Percentiles rank a stretch among this genome's conserved stretches.
Evolutionary conservation across 2,888 invertebrate species (phyloP).

Genomic region (Himalopsyche japonica): DNA sequence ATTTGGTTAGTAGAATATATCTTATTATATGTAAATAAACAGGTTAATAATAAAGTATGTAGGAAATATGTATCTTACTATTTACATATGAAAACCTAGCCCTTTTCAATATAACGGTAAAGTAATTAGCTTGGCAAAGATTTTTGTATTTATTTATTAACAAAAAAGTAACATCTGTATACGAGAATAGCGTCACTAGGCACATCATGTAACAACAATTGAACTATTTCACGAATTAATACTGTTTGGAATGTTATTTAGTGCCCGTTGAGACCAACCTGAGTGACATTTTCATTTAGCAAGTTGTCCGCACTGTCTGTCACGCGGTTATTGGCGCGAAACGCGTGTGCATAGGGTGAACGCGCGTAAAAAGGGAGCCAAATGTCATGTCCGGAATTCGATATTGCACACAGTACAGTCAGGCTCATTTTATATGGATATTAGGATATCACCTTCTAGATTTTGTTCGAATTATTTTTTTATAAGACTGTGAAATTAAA

Average conservation of each 20-base stretch:
- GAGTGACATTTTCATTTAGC: conserved; percentile 57
- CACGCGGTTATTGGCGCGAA: conserved; percentile 48
- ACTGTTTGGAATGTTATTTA: not conserved
- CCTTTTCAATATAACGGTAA: too few relatives aligned
- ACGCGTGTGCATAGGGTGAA: conserved; percentile 5
- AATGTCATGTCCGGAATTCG: conserved; percentile 13
- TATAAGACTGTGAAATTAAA: too few relatives aligned
- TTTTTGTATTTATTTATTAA: not conserved
- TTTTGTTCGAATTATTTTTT: too few relatives aligned
- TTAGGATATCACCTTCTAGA: too few relatives aligned
- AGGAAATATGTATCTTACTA: too few relatives aligned
- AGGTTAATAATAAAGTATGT: too few relatives aligned
- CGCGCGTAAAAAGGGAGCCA: conserved; percentile 22
- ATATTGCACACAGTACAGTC: too few relatives aligned
- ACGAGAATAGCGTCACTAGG: not conserved
- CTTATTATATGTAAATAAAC: too few relatives aligned
- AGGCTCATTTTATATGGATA: too few relatives aligned
- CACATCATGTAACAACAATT: not conserved
- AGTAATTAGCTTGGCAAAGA: too few relatives aligned
- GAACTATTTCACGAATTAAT: not conserved
- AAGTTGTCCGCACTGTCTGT: conserved; percentile 51
- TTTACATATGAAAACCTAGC: too few relatives aligned
- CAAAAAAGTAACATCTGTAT: not conserved
- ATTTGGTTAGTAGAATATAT: too few relatives aligned
- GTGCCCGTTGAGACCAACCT: not conserved